Conservation (phyloP, 2,888 invertebrate genomes). For the Schizaphis graminum region DNA sequence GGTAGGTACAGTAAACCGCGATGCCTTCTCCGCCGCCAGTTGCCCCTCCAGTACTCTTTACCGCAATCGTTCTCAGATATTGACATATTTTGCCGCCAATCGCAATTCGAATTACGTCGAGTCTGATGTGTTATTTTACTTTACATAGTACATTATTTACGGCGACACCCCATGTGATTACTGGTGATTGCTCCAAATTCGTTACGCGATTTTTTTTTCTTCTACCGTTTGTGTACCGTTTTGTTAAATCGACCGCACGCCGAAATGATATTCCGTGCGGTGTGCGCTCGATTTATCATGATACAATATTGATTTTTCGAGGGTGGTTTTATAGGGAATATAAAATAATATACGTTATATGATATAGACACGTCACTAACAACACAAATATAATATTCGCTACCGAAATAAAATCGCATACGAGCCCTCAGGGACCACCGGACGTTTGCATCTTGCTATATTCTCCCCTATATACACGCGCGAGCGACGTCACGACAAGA, state of each 20-base stretch:
- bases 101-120: not conserved
- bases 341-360: not conserved
- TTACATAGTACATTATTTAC: not conserved
- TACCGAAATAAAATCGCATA: not conserved
- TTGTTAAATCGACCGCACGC: not conserved
- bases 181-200: not conserved
- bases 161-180: not conserved
- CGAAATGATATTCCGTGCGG: not conserved
- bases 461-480: not conserved
- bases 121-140: not conserved
- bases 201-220: not conserved
- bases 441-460: not conserved
- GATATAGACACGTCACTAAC: not conserved
- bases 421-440: not conserved
- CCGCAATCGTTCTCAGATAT: not conserved
- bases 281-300: not conserved
- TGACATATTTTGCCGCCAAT: not conserved
- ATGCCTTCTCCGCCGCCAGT: not conserved
- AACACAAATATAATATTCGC: not conserved
- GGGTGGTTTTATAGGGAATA: not conserved
- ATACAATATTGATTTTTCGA: not conserved
- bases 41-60: not conserved
- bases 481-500: not conserved
- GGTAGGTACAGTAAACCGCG: not conserved
- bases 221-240: not conserved